Base-by-base conservation (phyloP, 1,140 invertebrate species). In the Aphelenchoides fujianensis region DNA sequence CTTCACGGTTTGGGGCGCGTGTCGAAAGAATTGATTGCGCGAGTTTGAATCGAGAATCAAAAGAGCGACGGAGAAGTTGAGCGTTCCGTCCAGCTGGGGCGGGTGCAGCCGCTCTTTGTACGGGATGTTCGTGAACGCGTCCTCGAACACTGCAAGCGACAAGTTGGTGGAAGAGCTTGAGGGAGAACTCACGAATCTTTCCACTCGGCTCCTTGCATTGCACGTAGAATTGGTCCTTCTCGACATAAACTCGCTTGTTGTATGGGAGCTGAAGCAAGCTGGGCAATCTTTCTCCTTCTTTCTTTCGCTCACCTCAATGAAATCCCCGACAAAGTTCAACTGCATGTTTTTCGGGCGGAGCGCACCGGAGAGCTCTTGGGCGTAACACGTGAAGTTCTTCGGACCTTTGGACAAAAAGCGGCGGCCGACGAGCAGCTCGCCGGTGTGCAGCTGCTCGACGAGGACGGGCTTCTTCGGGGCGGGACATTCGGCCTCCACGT, bases 141-240 rank as follows among this genome's bases (percentile, higher is more conserved):
- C 31, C 12, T 1, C 12, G 32, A 19, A 66, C 23, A 66, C 36
- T 37, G 31, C 37, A 2, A 37, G 16, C 23, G 12, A 48, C 23
- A 23, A 48, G 41, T 23, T 16, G 7, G n/a, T 66, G 23, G 12
- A 7, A 16, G 34, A 59, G 34, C 19, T 7, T 7, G 5, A 59
- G 34, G 34, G 23, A 5, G 55, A 48, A 48, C 12, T 23, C 12
- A 48, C 41, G 12, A 48, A 59, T 7, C 23, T 59, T 59, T 59
- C 5, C 5, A 59, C 23, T 59, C 55, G 19, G 5, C 7, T 59
- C 41, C 2, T 31, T n/a, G 2, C 59, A 61, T 61, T 61, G n/a
- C 31, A 61, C 59, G 2, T n/a, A 28, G 36, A 61, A 61, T 61
- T 61, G 59, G n/a, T 19, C 59, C 36, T 61, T 61, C 16, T 61